Evolutionary conservation across 2,888 invertebrate species (phyloP).

Genomic region (Zaprionus bogoriensis): DNA sequence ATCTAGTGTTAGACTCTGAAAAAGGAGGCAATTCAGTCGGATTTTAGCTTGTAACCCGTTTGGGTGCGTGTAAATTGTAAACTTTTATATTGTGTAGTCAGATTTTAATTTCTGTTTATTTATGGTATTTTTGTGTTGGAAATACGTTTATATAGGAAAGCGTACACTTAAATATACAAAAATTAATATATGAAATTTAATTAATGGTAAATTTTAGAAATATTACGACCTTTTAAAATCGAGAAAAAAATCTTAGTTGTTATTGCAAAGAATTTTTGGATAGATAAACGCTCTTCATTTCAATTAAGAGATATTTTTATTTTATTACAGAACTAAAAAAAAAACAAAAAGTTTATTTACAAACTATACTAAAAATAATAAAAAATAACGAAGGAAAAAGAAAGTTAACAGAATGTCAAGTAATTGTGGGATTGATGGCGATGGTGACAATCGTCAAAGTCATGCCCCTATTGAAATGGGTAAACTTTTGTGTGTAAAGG

Average conservation of each 20-base stretch:
- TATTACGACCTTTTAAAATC: too few species aligned
- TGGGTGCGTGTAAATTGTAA: conserved; percentile 46
- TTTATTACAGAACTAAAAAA: background rate
- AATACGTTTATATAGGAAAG: too few species aligned
- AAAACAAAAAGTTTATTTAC: background rate
- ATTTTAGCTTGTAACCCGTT: conserved; percentile 48
- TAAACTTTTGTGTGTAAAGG: conserved; percentile 40
- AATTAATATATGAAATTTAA: too few species aligned
- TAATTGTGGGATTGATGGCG: conserved; percentile 60
- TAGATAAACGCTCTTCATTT: too few species aligned
- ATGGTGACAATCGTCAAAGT: conserved; percentile 50
- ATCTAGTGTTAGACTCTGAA: conserved; percentile 21
- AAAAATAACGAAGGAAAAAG: background rate
- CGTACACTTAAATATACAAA: too few species aligned
- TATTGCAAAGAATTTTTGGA: too few species aligned
- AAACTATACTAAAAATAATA: background rate
- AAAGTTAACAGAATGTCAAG: conserved; percentile 51
- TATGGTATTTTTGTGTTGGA: too few species aligned
- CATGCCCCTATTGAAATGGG: conserved; percentile 65
- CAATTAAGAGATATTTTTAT: background rate
- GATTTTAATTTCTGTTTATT: too few species aligned
- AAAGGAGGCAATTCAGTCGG: conserved; percentile 49
- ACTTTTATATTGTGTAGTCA: background rate
- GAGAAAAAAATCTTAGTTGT: too few species aligned
- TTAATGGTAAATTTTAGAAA: too few species aligned